Percentiles rank a stretch among this genome's conserved stretches.
Evolutionary conservation across 2,888 invertebrate genomes (phyloP).

Genomic region (Pollenia amentaria): DNA sequence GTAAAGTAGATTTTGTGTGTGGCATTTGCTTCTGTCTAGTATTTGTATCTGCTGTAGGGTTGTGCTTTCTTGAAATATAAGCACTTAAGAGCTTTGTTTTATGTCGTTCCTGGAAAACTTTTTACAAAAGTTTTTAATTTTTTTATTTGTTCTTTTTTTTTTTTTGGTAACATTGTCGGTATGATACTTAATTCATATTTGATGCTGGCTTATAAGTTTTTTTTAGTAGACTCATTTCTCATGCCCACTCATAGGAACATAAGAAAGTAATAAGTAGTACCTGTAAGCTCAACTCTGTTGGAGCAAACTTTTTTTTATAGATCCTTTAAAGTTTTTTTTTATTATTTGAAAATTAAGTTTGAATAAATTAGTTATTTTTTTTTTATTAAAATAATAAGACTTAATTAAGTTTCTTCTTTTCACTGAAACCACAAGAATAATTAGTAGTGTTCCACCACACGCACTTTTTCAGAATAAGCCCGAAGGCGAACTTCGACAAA

Average conservation of each 20-base stretch:
- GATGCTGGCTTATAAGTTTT: slow-evolving; percentile 42
- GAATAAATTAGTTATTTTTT: background rate
- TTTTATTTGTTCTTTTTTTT: background rate
- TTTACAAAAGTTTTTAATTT: background rate
- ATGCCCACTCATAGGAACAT: background rate
- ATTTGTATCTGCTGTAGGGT: background rate
- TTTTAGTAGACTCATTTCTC: background rate
- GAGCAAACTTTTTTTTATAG: background rate
- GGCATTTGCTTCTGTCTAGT: background rate
- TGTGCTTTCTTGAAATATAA: slow-evolving; percentile 1
- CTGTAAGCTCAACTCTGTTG: slow-evolving; percentile 5
- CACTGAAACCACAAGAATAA: too few relatives aligned
- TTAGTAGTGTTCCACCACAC: too few relatives aligned
- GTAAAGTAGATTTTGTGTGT: background rate
- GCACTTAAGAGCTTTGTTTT: slow-evolving; percentile 10
- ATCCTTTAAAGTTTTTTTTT: background rate
- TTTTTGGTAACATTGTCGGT: slow-evolving; percentile 45
- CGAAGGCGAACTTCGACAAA: too few relatives aligned
- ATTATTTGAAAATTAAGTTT: background rate
- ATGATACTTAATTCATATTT: slow-evolving; percentile 41
- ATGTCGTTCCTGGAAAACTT: background rate
- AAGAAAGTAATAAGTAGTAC: background rate
- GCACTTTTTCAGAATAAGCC: too few relatives aligned
- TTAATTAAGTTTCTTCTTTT: too few relatives aligned
- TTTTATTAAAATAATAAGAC: too few relatives aligned